Evolutionary conservation across 2,113 vertebrate genomes (phyloP), one percentile per base, ranked within the genome.

Genomic region (Acinonyx jubatus): DNA sequence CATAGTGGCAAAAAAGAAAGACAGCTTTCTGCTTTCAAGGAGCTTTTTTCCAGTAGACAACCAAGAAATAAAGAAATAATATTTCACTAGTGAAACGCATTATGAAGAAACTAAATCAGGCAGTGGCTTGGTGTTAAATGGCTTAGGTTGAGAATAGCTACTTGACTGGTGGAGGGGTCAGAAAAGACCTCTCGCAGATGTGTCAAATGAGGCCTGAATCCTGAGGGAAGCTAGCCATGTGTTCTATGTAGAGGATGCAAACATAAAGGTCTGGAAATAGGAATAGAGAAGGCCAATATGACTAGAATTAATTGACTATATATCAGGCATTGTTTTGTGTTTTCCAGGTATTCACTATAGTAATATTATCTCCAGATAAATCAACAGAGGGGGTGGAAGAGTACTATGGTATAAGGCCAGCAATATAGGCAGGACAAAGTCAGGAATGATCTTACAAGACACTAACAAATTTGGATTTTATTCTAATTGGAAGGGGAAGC

Each of bases 221-320:
- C 41, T 55, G 19, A 69, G 38, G 48, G 38, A 90, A 93, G 36
- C 50, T 55, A 92, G 73, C 13, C 55, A 73, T 19, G 4, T 90
- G 52, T 55, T 91, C 12, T 79, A 92, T 31, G 23, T 57, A 93
- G 66, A 6, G 41, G 8, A 92, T n/a, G 33, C 38, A 61, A 89
- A 89, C 15, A 85, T 36, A 83, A 73, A 80, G 23, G 4, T 25
- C 12, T 31, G 27, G 73, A 74, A 63, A 71, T 7, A 91, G 55
- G 21, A 85, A 66, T 23, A 65, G 15, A 94, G 90, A 89, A 97
- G 0, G 33, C 16, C 57, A 94, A 18, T 71, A 69, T 82, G 29
- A 76, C 68, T 90, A 89, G 23, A 91, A 89, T 80, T 82, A 82
- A 73, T 69, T 81, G 48, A 68, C n/a, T 79, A 96, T 66, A 31